A percentile compares a stretch with the other conserved stretches of the same genome.
phyloP scores from a whole-genome alignment of 2,797 vertebrate species.

The Clarias platycephalus region DNA sequence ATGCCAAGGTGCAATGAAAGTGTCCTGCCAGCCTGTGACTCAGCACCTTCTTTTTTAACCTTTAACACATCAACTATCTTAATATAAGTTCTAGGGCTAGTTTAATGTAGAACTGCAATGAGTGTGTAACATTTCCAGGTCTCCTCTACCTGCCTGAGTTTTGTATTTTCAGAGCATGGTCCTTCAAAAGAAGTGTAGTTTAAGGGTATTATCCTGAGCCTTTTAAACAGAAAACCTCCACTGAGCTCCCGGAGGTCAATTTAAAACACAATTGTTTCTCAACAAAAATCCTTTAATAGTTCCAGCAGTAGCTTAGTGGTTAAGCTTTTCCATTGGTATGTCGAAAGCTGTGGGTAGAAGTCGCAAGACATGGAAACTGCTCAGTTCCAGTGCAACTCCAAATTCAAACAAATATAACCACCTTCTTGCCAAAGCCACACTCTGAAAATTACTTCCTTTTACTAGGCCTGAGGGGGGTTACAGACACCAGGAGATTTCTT shows the following conservation, averaged over 20 bases:
- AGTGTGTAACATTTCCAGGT: neutral
- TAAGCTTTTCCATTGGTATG: neutral
- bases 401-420: slow-evolving; percentile 2
- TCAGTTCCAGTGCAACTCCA: neutral
- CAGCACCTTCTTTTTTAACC: neutral
- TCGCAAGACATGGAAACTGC: neutral
- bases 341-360: neutral
- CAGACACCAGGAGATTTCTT: neutral
- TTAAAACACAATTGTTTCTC: neutral
- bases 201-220: neutral
- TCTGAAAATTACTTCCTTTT: slow-evolving; percentile 9
- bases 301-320: neutral
- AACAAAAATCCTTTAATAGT: neutral
- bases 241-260: neutral
- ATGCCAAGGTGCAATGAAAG: neutral
- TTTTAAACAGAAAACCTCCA: neutral
- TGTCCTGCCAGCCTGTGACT: neutral
- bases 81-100: neutral
- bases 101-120: neutral
- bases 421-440: slow-evolving; percentile 24
- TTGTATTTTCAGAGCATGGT: neutral
- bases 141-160: neutral
- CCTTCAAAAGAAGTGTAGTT: neutral
- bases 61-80: neutral
- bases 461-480: neutral